Conservation (phyloP, 2,113 vertebrate genomes). For the Eleginops maclovinus region DNA sequence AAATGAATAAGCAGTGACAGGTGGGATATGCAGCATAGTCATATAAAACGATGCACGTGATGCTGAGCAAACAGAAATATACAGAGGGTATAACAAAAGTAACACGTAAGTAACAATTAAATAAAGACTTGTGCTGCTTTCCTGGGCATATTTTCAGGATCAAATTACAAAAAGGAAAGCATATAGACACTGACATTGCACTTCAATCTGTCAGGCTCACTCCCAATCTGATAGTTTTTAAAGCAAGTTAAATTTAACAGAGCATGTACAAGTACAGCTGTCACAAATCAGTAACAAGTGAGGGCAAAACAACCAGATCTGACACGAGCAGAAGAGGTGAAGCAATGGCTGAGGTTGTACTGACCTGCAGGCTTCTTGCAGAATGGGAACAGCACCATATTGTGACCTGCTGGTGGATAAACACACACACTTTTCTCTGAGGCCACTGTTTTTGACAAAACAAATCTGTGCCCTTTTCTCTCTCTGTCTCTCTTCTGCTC, state of each 20-base stretch:
- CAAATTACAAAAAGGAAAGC: not conserved
- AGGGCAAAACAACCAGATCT: conserved; percentile 29
- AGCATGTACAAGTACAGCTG: not conserved
- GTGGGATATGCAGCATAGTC: not conserved
- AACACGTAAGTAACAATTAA: conserved; percentile 14
- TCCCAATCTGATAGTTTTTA: too few species aligned
- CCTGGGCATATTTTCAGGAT: not conserved
- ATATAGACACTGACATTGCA: not conserved
- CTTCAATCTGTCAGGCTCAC: too few species aligned
- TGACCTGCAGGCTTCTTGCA: conserved; percentile 80
- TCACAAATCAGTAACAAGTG: conserved; percentile 15
- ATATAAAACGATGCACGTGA: not conserved
- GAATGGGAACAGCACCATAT: conserved; percentile 74
- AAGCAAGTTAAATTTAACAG: not conserved
- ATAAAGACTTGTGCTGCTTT: not conserved
- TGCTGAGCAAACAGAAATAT: not conserved
- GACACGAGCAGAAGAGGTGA: conserved; percentile 41
- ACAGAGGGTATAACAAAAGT: not conserved
- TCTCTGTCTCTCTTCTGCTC: conserved; percentile 24
- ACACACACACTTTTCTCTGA: conserved; percentile 49
- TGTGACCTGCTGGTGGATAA: conserved; percentile 52
- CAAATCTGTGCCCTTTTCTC: not conserved
- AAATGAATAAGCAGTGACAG: not conserved
- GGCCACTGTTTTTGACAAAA: not conserved
- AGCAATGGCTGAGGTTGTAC: conserved; percentile 61